Evolutionary conservation across 35 echinoderm and acorn worm species (phyloP).

Genomic region (Holothuria glaberrima): DNA sequence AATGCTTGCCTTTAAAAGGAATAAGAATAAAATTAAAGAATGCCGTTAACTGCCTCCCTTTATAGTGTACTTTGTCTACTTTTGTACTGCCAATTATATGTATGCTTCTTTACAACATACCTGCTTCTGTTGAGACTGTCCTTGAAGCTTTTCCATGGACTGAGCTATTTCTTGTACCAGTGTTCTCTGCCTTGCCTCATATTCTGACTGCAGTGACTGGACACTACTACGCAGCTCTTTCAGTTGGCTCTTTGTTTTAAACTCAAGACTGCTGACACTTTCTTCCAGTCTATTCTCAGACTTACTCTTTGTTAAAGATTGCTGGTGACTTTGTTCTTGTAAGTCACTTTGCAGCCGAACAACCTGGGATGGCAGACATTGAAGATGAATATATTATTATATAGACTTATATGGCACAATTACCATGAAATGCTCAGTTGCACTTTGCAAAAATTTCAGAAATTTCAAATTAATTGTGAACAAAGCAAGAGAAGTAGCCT

Average conservation of each 20-base stretch:
- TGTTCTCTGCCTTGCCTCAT: constrained; percentile 3
- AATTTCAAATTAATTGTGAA: too few relatives aligned
- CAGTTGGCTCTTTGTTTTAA: constrained; percentile 34
- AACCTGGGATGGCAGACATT: not conserved
- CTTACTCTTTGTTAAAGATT: not conserved
- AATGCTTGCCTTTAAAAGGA: too few relatives aligned
- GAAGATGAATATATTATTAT: too few relatives aligned
- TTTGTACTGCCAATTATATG: too few relatives aligned
- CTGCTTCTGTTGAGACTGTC: constrained; percentile 25
- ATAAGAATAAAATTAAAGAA: too few relatives aligned
- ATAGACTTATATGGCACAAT: too few relatives aligned
- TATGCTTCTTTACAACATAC: not conserved
- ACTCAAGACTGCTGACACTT: not conserved
- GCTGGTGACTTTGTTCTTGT: not conserved
- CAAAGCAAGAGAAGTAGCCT: too few relatives aligned
- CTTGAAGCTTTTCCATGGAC: constrained; percentile 8
- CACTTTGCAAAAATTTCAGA: too few relatives aligned
- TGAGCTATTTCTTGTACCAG: constrained; percentile 14
- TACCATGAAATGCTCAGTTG: too few relatives aligned
- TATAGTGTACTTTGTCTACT: too few relatives aligned
- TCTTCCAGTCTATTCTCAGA: constrained; percentile 17
- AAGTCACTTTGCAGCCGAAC: not conserved
- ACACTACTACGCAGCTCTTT: not conserved
- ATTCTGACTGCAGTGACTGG: constrained; percentile 24
- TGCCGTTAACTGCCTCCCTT: too few relatives aligned